phyloP scores from a whole-genome alignment of 92 coral and sea anemone genomes.

The Porites rus region DNA sequence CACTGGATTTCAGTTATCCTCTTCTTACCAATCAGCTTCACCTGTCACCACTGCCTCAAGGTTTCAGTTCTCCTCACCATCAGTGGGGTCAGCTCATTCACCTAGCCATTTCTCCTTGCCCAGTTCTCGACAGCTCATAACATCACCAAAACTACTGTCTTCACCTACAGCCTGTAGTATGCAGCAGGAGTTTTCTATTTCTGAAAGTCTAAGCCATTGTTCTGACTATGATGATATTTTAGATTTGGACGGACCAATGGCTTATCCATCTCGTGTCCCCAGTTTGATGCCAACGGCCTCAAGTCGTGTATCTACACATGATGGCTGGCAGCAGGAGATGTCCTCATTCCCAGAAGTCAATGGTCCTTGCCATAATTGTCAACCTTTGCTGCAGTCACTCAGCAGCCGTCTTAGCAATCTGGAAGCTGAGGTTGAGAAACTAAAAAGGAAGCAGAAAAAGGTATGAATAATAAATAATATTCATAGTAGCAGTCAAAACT shows the following conservation, averaged over 20 bases:
- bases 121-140: background rate
- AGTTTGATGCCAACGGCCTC: background rate
- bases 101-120: background rate
- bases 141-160: background rate
- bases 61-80: constrained; percentile 21
- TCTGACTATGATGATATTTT: constrained; percentile 9
- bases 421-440: constrained; percentile 29
- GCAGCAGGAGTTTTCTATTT: constrained; percentile 4
- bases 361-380: background rate
- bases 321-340: background rate
- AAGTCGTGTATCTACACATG: background rate
- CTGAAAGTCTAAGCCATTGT: constrained; percentile 8
- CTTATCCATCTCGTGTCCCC: background rate
- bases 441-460: constrained; percentile 23
- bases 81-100: constrained; percentile 18
- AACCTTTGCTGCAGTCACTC: constrained; percentile 16
- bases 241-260: background rate
- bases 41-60: constrained; percentile 16
- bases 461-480: background rate
- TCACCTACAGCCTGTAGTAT: background rate
- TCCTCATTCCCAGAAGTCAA: background rate
- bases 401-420: constrained; percentile 1
- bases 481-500: too few species aligned
- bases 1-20: too few species aligned
- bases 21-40: background rate